Base-by-base conservation (phyloP, 1,140 invertebrate genomes). In the Drosophila grimshawi region DNA sequence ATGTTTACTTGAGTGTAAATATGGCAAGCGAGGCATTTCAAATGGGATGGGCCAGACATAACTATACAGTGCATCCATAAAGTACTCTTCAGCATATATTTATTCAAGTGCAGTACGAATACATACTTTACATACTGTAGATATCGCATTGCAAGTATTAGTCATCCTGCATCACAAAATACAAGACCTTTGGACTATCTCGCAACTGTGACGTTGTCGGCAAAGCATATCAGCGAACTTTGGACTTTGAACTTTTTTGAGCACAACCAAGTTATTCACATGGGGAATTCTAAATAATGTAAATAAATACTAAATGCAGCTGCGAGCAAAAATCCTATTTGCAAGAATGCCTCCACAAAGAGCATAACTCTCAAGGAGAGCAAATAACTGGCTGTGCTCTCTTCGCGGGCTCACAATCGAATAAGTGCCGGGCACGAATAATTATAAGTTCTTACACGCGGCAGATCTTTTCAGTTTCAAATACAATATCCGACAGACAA, bases 391-490 rank as follows among this genome's bases (percentile, higher is more conserved):
- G 10, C 43, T 35, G 10, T 4, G 32, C 43, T 49, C 33, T 43
- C 8, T 10, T 46, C 33, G 2, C 33, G 4, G 35, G 29, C 29
- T 37, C 10, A 52, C 48, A 10, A 52, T 11, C n/a, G 33, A 10
- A 39, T 37, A 48, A 48, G n/a, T 39, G 4, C 5, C 29, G 32
- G 43, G 10, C 39, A 48, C 46, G 55, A 62, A 53, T 62, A 55
- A 62, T 62, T 35, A 62, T 69, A 55, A 43, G 46, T 63, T 55
- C 49, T 33, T 55, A 62, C 41, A 43, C 57, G 35, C 27, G 41
- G 41, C 32, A 46, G 49, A 55, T 55, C n/a, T 32, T 41, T 41
- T 70, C 59, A 70, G 67, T 70, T 43, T 62, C 32, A n/a, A 37
- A 5, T 48, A 35, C 39, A 19, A 62, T 29, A 41, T 70, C 60